phyloP scores from a whole-genome alignment of 2,888 invertebrate species.

The Limnephilus marmoratus region DNA sequence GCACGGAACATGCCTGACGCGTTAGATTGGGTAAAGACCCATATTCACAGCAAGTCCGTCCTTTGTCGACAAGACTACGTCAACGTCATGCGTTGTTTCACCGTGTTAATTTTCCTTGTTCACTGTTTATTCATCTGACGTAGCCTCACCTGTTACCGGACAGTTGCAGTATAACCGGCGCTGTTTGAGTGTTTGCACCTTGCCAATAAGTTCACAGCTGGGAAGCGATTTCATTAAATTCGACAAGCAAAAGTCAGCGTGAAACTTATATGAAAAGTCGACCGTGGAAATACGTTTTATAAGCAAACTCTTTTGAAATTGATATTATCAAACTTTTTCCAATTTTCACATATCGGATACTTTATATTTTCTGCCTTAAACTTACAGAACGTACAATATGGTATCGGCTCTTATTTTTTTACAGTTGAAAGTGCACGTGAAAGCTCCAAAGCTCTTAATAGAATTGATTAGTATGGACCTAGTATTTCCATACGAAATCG shows the following conservation, averaged over 20 bases:
- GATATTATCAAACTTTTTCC: background rate
- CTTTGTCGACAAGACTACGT: background rate
- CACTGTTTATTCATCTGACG: background rate
- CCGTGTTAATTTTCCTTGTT: background rate
- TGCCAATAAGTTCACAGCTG: background rate
- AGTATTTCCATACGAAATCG: no score
- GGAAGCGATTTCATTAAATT: background rate
- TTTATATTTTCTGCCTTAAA: no score
- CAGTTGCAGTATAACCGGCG: background rate
- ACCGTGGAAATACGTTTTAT: background rate
- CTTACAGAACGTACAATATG: no score
- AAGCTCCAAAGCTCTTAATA: no score
- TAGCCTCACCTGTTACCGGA: background rate
- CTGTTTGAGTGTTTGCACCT: background rate
- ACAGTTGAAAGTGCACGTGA: no score
- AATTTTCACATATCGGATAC: background rate
- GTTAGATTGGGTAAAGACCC: background rate
- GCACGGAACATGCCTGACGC: background rate
- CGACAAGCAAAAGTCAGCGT: background rate
- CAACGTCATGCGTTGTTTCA: background rate
- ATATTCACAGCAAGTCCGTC: background rate
- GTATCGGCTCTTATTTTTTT: no score
- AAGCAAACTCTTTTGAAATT: background rate
- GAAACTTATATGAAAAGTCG: background rate
- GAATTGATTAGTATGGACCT: no score